Conservation (phyloP, 2,888 invertebrate genomes). For the Auanema freiburgensis region DNA sequence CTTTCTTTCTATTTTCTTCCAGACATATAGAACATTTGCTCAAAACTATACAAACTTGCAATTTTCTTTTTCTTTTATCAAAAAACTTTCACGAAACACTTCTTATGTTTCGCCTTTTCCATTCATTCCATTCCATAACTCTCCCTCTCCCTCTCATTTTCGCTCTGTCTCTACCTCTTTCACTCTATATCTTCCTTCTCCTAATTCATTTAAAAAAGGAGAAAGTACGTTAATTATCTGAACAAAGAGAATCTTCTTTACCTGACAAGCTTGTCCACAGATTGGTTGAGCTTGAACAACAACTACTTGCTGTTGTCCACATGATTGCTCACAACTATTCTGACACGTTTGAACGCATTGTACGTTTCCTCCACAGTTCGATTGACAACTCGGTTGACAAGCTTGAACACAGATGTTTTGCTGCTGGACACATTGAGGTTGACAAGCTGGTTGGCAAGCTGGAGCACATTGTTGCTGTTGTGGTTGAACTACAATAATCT, state of each 20-base stretch:
- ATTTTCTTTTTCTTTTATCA: too few species aligned
- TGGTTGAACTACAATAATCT: conserved; percentile 31
- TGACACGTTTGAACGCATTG: conserved; percentile 37
- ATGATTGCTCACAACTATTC: conserved; percentile 45
- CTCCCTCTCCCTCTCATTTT: too few species aligned
- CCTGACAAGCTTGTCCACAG: conserved; percentile 54
- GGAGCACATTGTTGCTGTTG: conserved; percentile 33
- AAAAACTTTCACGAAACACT: too few species aligned
- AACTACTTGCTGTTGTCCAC: conserved; percentile 45
- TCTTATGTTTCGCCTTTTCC: too few species aligned
- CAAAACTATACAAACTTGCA: too few species aligned
- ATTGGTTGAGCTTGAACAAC: conserved; percentile 44
- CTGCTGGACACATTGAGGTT: conserved; percentile 47
- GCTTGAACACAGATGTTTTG: conserved; percentile 30
- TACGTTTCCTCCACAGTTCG: conserved; percentile 30
- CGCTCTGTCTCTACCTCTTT: too few species aligned
- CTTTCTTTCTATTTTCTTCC: too few species aligned
- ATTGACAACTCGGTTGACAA: conserved; percentile 11
- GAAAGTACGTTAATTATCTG: too few species aligned
- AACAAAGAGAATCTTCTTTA: conserved; percentile 15
- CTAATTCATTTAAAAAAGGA: too few species aligned
- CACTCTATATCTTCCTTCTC: too few species aligned
- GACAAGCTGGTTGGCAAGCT: conserved; percentile 40
- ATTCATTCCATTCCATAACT: too few species aligned
- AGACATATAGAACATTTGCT: too few species aligned